Conservation (phyloP, 2,797 vertebrate genomes). For the Sebastes paucispinis region DNA sequence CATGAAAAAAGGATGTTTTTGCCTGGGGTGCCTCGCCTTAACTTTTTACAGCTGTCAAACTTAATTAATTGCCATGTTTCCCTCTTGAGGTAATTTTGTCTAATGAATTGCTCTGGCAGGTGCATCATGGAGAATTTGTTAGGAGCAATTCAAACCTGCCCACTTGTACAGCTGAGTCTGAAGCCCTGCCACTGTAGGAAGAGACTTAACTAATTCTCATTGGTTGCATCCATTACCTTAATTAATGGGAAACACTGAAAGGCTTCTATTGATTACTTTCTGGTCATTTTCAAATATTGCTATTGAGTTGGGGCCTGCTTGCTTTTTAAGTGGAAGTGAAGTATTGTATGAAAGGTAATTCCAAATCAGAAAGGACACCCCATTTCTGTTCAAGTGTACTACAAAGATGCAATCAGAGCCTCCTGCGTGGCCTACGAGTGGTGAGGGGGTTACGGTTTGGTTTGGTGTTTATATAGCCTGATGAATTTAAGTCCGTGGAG, state of each 20-base stretch:
- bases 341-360: not conserved
- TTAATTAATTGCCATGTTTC: not conserved
- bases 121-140: constrained; percentile 4
- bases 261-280: not conserved
- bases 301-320: not conserved
- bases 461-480: not conserved
- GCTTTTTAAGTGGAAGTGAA: not conserved
- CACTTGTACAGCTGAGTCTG: constrained; percentile 1
- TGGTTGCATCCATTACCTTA: not conserved
- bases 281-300: not conserved
- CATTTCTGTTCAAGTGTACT: not conserved
- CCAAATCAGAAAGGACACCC: not conserved
- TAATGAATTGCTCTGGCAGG: constrained; percentile 3
- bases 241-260: not conserved
- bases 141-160: not conserved
- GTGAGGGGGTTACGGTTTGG: not conserved
- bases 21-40: not conserved
- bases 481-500: not conserved
- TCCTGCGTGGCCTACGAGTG: not conserved
- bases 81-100: not conserved
- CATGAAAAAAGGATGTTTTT: too few relatives aligned
- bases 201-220: not conserved
- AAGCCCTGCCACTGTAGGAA: not conserved
- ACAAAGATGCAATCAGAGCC: not conserved
- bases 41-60: not conserved